phyloP scores from a whole-genome alignment of 2,113 vertebrate species.

The Anoura caudifer region DNA sequence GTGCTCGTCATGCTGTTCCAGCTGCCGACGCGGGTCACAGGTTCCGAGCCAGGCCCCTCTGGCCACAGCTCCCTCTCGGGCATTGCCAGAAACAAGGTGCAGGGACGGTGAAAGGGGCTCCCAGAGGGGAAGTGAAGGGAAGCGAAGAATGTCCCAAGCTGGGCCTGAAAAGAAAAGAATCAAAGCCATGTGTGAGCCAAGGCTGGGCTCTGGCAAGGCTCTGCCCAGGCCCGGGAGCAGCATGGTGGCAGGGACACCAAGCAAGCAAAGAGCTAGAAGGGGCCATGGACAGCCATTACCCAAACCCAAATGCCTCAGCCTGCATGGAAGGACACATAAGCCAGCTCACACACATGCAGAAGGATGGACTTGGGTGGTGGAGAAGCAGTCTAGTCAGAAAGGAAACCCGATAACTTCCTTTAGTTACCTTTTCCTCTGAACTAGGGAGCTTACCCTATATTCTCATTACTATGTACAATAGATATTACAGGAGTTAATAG shows the following conservation, averaged over 20 bases:
- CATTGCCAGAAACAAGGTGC: constrained; percentile 81
- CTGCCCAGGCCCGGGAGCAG: constrained; percentile 31
- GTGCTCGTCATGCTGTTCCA: constrained; percentile 88
- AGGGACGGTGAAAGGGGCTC: constrained; percentile 45
- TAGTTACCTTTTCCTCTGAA: not conserved
- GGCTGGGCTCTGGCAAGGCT: not conserved
- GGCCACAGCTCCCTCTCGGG: constrained; percentile 88
- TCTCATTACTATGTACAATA: not conserved
- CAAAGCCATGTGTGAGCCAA: constrained; percentile 60
- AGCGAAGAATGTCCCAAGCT: constrained; percentile 66
- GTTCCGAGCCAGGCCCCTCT: constrained; percentile 81
- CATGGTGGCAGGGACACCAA: not conserved
- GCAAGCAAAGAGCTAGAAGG: constrained; percentile 49
- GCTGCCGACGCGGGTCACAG: constrained; percentile 80
- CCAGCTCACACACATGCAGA: not conserved
- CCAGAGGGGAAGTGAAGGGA: constrained; percentile 68
- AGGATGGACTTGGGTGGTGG: not conserved
- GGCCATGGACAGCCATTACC: not conserved
- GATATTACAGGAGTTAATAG: not conserved
- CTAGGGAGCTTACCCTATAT: not conserved
- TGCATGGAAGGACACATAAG: not conserved
- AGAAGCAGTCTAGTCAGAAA: not conserved
- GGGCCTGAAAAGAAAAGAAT: constrained; percentile 77
- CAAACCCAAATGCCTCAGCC: not conserved
- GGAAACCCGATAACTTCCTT: not conserved